These are phyloP conservation scores for Musca vetustissima DNA, from an alignment of 1,140 invertebrate genomes.

Conservation along the genomic window DNA sequence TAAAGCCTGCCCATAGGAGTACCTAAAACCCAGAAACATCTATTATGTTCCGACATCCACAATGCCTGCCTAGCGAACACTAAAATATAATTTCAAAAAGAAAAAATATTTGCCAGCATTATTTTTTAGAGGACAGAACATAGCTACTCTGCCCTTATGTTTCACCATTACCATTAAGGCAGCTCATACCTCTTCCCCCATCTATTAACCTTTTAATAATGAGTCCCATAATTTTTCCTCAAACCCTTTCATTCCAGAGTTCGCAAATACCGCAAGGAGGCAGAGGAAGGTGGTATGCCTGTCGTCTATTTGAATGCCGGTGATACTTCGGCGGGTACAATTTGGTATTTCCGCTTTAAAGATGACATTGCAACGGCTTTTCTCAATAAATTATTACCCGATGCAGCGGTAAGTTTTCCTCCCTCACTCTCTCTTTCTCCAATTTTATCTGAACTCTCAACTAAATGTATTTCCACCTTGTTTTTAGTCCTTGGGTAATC, in stretches of 20 bases:
- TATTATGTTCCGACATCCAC: too few species aligned
- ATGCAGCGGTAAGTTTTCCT: slow-evolving; percentile 78
- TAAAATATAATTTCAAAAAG: too few species aligned
- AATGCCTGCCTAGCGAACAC: too few species aligned
- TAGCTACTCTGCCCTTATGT: too few species aligned
- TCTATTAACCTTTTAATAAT: too few species aligned
- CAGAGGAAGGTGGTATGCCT: slow-evolving; percentile 59
- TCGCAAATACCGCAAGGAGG: slow-evolving; percentile 60
- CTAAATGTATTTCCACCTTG: neutral
- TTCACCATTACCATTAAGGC: too few species aligned
- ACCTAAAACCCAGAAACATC: too few species aligned
- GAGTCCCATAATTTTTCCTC: neutral
- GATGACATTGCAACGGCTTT: slow-evolving; percentile 76
- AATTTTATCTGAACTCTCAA: neutral
- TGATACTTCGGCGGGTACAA: slow-evolving; percentile 85
- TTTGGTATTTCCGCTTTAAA: slow-evolving; percentile 79
- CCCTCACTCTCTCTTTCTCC: slow-evolving; percentile 29
- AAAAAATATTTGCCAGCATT: too few species aligned
- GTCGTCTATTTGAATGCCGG: slow-evolving; percentile 82
- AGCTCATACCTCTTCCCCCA: too few species aligned
- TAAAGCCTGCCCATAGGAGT: too few species aligned
- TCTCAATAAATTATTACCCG: slow-evolving; percentile 74
- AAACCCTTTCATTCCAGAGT: slow-evolving; percentile 55
- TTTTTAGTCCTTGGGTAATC: slow-evolving; percentile 85
- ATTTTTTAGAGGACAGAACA: too few species aligned